Conservation (phyloP, 2,888 invertebrate species). For the Mythimna loreyi region DNA sequence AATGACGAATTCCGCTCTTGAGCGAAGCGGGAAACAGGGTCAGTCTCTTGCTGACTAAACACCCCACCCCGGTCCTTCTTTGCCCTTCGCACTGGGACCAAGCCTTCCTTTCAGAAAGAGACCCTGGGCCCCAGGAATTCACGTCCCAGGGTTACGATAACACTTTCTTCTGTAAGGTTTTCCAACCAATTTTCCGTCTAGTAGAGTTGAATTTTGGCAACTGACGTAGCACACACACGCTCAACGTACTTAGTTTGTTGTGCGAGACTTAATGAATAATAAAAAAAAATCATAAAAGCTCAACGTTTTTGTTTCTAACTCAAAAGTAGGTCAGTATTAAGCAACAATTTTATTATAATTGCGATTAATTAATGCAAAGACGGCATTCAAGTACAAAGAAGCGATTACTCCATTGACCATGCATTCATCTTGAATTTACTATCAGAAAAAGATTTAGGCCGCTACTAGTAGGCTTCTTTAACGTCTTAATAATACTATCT, state of each 20-base stretch:
- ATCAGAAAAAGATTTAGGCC: conserved; percentile 35
- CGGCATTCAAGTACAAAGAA: conserved; percentile 32
- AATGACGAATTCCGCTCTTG: too few relatives aligned
- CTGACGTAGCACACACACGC: too few relatives aligned
- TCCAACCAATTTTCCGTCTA: background rate
- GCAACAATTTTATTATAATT: conserved; percentile 25
- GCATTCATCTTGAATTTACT: conserved; percentile 34
- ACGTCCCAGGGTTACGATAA: too few relatives aligned
- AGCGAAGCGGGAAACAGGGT: too few relatives aligned
- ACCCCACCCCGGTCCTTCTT: too few relatives aligned
- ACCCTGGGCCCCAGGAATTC: too few relatives aligned
- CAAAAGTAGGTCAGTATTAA: conserved; percentile 21
- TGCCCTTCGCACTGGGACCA: too few relatives aligned
- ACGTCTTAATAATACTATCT: conserved; percentile 36
- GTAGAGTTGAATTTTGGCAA: background rate
- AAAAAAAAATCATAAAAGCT: background rate
- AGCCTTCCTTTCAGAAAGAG: too few relatives aligned
- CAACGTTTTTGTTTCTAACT: background rate
- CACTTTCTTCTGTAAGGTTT: too few relatives aligned
- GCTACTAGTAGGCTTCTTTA: conserved; percentile 20
- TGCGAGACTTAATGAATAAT: background rate
- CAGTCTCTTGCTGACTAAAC: too few relatives aligned
- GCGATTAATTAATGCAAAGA: conserved; percentile 33
- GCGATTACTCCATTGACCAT: conserved; percentile 19
- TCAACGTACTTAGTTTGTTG: too few relatives aligned